Base-by-base conservation (phyloP, 2,113 vertebrate genomes). In the Gallinago media region DNA sequence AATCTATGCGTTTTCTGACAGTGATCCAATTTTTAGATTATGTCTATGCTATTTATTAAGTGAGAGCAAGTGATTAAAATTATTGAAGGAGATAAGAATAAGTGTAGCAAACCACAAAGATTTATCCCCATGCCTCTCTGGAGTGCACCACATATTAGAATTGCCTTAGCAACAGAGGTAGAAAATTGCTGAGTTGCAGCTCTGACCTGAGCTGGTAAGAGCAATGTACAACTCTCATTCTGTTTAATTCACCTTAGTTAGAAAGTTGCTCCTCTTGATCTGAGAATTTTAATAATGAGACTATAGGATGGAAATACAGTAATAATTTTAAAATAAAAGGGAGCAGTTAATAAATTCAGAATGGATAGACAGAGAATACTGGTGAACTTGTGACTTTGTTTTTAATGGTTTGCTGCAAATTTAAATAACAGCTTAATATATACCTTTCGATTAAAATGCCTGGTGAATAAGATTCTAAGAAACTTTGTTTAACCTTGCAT, bases 251-350 rank as follows among this genome's bases (percentile, higher is more conserved):
- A 75, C 70, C 40, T 89, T 80, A 88, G 36, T 75, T 88, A 91
- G 32, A 85, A 12, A 88, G 34, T 36, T 92, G 47, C 4, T 89
- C 16, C 26, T 85, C 59, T 94, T 93, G 20, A 72, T 93, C 31
- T 80, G 32, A 55, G 63, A 88, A 86, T 94, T 96, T 94, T 71
- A 80, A 73, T 38, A 61, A 52, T 5, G 11, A 61, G 2, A 36
- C 32, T 66, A 17, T 54, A 82, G 27, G 19, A 89, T 66, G 10
- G 32, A 83, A 93, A 81, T 68, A 29, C 7, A 55, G 52, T 92
- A 92, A 85, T 56, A 36, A 66, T 66, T 89, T 89, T 62, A 72
- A 96, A 97, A 97, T 93, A 85, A 95, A 96, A 93, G 3, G 3
- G 6, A 87, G 9, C 3, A 22, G 34, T 77, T 94, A 83, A 81